Percentiles rank a stretch among this genome's conserved stretches.
phyloP scores from a whole-genome alignment of 2,797 vertebrate genomes.

The Neosalanx taihuensis region DNA sequence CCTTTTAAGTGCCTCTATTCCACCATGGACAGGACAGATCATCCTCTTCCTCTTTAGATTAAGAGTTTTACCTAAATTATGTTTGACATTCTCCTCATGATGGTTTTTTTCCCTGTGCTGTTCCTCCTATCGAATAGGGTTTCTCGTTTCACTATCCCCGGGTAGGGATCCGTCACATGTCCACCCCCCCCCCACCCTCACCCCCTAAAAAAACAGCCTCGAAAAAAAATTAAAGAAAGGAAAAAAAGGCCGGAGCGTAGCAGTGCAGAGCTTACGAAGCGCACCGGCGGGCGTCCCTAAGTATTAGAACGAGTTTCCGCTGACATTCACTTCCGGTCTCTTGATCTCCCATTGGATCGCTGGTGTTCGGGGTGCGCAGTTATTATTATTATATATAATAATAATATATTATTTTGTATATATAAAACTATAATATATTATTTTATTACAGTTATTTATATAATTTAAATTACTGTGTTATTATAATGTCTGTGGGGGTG shows the following conservation, averaged over 20 bases:
- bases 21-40: constrained; percentile 50
- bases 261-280: not conserved
- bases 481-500: too few species aligned
- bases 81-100: constrained; percentile 57
- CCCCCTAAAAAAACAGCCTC: too few species aligned
- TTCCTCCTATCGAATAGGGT: constrained; percentile 56
- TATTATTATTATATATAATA: too few species aligned
- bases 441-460: too few species aligned
- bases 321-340: constrained; percentile 76
- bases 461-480: too few species aligned
- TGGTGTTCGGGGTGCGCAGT: too few species aligned
- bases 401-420: too few species aligned
- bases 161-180: not conserved
- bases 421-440: too few species aligned
- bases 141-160: not conserved
- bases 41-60: constrained; percentile 54
- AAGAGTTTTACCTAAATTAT: constrained; percentile 28
- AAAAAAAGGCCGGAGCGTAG: not conserved
- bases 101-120: constrained; percentile 50
- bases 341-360: constrained; percentile 7
- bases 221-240: too few species aligned
- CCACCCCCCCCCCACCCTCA: too few species aligned
- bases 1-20: constrained; percentile 66
- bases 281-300: not conserved
- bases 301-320: not conserved